Conservation (phyloP, 1,140 invertebrate species). For the Sinella curviseta region DNA sequence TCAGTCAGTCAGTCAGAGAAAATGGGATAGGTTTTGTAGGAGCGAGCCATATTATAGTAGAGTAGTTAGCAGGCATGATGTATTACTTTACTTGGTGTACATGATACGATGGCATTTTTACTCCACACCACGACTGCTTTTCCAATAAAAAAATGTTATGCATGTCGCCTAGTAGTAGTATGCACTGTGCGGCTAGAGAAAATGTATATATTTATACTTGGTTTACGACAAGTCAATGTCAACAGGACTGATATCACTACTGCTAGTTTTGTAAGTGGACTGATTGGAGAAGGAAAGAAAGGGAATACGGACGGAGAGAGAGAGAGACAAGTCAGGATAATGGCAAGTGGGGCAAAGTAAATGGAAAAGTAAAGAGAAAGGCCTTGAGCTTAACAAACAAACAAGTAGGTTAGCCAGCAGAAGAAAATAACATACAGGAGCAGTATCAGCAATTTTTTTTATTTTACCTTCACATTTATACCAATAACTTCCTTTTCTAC, state of each 20-base stretch:
- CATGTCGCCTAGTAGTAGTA: too few relatives aligned
- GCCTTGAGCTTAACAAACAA: not conserved
- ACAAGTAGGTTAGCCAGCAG: not conserved
- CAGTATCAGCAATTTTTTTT: too few relatives aligned
- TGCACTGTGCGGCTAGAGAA: not conserved
- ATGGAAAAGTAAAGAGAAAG: not conserved
- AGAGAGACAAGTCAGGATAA: not conserved
- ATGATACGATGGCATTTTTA: not conserved
- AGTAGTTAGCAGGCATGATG: not conserved
- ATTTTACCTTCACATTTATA: too few relatives aligned
- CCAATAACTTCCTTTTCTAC: too few relatives aligned
- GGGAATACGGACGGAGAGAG: too few relatives aligned
- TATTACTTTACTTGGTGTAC: not conserved
- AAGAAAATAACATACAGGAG: not conserved
- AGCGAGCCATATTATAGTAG: not conserved
- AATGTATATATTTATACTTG: not conserved
- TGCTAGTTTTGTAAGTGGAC: too few relatives aligned
- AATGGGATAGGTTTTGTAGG: not conserved
- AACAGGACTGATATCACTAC: not conserved
- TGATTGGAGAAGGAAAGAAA: too few relatives aligned
- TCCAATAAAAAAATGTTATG: too few relatives aligned
- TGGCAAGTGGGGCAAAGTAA: not conserved
- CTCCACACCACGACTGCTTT: not conserved
- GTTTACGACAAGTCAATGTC: not conserved
- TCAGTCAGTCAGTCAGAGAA: not conserved